A percentile compares a stretch with the other conserved stretches of the same genome.
Conservation (phyloP, 2,797 vertebrate species). For the Siniperca obscura region DNA sequence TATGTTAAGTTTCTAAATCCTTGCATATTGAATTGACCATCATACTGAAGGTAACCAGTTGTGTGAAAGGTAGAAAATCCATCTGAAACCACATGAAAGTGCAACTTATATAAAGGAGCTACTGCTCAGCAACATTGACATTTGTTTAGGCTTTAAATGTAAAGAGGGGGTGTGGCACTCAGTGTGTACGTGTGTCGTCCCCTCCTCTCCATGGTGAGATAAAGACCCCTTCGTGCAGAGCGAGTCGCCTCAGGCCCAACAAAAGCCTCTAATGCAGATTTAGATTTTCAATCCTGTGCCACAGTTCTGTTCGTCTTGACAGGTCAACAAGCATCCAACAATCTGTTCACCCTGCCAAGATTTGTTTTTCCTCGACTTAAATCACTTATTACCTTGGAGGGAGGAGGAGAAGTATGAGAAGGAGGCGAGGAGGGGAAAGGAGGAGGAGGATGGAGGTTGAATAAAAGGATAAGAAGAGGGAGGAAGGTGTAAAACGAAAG, state of each 20-base stretch:
- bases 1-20: not conserved
- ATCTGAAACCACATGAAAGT: not conserved
- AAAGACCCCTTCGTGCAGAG: conserved; percentile 79
- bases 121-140: conserved; percentile 24
- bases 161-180: conserved; percentile 18
- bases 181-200: conserved; percentile 38
- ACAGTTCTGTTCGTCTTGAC: conserved; percentile 75
- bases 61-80: not conserved
- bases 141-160: conserved; percentile 41
- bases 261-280: conserved; percentile 86
- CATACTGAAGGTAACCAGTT: not conserved
- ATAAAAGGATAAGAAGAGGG: not conserved
- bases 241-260: conserved; percentile 75
- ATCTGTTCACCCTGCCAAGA: conserved; percentile 75
- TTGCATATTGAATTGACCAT: not conserved
- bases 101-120: not conserved
- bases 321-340: conserved; percentile 80
- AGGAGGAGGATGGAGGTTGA: not conserved
- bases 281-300: conserved; percentile 82
- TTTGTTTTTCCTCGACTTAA: conserved; percentile 67
- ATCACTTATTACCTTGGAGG: conserved; percentile 59
- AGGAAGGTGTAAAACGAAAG: not conserved
- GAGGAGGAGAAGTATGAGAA: conserved; percentile 30
- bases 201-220: conserved; percentile 59
- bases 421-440: conserved; percentile 11